Conservation (phyloP, 2,888 invertebrate species). For the Thalpophila matura region DNA sequence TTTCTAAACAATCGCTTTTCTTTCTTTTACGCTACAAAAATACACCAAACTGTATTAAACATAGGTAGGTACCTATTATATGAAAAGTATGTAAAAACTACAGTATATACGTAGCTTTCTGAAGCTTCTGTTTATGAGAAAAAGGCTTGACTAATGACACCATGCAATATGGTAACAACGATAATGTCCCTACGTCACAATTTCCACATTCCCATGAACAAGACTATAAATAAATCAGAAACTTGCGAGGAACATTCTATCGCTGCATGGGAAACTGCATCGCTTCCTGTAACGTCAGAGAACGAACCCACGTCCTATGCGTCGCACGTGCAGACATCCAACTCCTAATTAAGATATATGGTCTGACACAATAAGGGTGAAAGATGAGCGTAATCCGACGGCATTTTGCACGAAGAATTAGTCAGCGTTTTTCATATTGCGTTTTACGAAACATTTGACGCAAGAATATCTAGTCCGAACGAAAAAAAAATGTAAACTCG, state of each 20-base stretch:
- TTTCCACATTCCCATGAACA: conserved; percentile 36
- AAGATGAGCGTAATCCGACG: neutral
- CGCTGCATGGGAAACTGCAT: conserved; percentile 73
- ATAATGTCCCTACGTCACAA: conserved; percentile 34
- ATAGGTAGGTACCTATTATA: no score
- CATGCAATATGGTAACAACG: conserved; percentile 11
- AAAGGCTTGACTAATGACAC: neutral
- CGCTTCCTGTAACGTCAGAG: conserved; percentile 74
- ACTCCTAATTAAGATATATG: conserved; percentile 48
- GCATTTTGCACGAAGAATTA: neutral
- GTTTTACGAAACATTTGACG: neutral
- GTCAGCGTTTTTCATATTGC: neutral
- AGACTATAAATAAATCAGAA: conserved; percentile 44
- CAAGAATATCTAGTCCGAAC: no score
- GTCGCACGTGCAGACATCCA: conserved; percentile 47
- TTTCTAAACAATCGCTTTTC: no score
- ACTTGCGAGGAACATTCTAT: conserved; percentile 30
- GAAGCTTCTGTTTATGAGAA: no score
- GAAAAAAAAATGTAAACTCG: no score
- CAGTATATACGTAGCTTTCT: no score
- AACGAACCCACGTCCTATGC: conserved; percentile 27
- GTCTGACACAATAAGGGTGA: conserved; percentile 7
- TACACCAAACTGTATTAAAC: no score
- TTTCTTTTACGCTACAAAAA: no score
- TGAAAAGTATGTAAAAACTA: no score